phyloP scores from a whole-genome alignment of 2,888 invertebrate genomes.

The Lordiphosa fenestrarum region DNA sequence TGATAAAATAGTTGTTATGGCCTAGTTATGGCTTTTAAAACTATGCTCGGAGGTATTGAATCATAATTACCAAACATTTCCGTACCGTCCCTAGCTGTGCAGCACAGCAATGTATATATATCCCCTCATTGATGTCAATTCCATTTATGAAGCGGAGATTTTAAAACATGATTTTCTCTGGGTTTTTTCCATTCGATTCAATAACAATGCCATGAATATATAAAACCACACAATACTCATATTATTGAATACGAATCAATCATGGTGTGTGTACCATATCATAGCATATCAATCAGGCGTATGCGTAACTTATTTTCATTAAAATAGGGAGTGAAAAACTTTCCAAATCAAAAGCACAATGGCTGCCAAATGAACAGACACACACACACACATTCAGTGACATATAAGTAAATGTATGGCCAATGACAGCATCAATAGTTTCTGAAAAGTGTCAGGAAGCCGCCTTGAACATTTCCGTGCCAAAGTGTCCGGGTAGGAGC shows the following conservation, averaged over 20 bases:
- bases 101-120: too few species aligned
- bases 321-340: conserved; percentile 40
- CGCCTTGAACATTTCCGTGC: conserved; percentile 69
- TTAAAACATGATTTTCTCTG: conserved; percentile 5
- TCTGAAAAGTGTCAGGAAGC: conserved; percentile 68
- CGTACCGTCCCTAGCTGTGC: too few species aligned
- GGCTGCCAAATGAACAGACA: conserved; percentile 40
- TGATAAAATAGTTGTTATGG: too few species aligned
- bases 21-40: too few species aligned
- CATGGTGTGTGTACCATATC: conserved; percentile 47
- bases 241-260: conserved; percentile 57
- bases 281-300: conserved; percentile 49
- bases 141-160: conserved; percentile 6
- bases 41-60: too few species aligned
- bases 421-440: conserved; percentile 71
- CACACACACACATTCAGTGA: background rate
- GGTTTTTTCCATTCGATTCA: background rate
- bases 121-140: background rate
- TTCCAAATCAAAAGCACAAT: conserved; percentile 65
- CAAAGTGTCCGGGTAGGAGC: conserved; percentile 43
- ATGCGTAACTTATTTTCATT: conserved; percentile 56
- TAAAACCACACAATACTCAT: conserved; percentile 10
- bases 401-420: conserved; percentile 27
- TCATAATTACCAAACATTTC: too few species aligned
- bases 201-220: conserved; percentile 15